Base-by-base conservation (phyloP, 1,140 invertebrate genomes). In the Liolophura sinensis region DNA sequence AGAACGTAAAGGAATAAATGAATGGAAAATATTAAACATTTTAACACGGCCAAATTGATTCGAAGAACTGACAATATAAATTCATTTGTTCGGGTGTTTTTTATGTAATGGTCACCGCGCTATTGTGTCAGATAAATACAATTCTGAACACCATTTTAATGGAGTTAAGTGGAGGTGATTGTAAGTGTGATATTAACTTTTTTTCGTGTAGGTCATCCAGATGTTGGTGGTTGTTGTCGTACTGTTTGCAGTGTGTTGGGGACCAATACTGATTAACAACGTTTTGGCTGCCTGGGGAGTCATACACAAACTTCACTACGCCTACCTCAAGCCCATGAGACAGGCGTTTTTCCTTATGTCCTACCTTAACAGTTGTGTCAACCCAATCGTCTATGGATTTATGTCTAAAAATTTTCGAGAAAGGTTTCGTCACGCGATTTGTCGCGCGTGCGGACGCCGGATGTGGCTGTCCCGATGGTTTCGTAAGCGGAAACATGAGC, bases 391-490 rank as follows among this genome's bases (percentile, higher is more conserved):
- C 12, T 93, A 93, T 78, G 91, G 91, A 27, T 92, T 92, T 81
- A 92, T 93, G 90, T 92, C 91, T 4, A 89, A 89, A 73, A 91
- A 90, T 82, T 93, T 93, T 82, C 83, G 91, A n/a, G 58, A 90
- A 68, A 90, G 89, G 46, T 89, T 89, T 75, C 79, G 82, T 27
- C 73, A 84, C 77, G 69, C 86, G 0, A 71, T 87, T 25, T 79
- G 78, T 70, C 73, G 65, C 22, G 62, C 65, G 22, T 69, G 64
- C 60, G 51, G 58, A 20, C 61, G 70, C 49, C 60, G 64, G 20
- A 64, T 60, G n/a, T 63, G 65, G 49, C 64, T 74, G 16, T 49
- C 65, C 24, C 63, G 73, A n/a, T n/a, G n/a, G n/a, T n/a, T n/a
- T n/a, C n/a, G n/a, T n/a, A n/a, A n/a, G n/a, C n/a, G n/a, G n/a